A percentile compares a stretch with the other conserved stretches of the same genome.
Evolutionary conservation across 2,797 vertebrate species (phyloP).

Genomic region (Brachymystax lenok): DNA sequence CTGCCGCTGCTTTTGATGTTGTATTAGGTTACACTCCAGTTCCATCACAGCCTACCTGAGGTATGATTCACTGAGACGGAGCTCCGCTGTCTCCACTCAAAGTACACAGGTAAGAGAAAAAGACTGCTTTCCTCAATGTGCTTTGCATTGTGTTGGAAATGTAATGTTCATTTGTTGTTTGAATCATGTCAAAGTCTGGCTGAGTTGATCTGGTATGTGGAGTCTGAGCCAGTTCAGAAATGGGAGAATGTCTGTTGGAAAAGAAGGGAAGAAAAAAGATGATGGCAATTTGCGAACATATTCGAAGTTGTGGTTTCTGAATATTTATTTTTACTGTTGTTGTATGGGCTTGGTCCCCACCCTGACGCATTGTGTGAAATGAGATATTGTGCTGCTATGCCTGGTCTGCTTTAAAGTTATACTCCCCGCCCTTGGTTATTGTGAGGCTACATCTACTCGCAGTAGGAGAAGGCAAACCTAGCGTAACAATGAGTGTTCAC

Average conservation of each 20-base stretch:
- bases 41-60: constrained; percentile 44
- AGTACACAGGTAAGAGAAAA: constrained; percentile 33
- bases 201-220: constrained; percentile 21
- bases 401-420: constrained; percentile 61
- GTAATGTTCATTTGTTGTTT: constrained; percentile 13
- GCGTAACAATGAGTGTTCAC: constrained; percentile 27
- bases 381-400: constrained; percentile 36
- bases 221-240: not conserved
- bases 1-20: constrained; percentile 27
- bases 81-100: constrained; percentile 44
- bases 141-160: constrained; percentile 10
- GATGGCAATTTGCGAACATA: not conserved
- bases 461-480: constrained; percentile 25
- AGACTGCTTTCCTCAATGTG: not conserved
- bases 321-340: not conserved
- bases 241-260: no score
- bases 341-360: constrained; percentile 14
- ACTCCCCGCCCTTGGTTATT: constrained; percentile 6
- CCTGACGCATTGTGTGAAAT: constrained; percentile 43
- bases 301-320: not conserved
- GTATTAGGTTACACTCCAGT: constrained; percentile 45
- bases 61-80: constrained; percentile 44
- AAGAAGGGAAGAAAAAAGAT: not conserved
- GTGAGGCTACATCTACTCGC: constrained; percentile 31
- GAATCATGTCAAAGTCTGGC: constrained; percentile 17